Percentiles rank a stretch among this genome's conserved stretches.
These are phyloP conservation scores for Potamilus streckersoni DNA, from an alignment of 1,140 invertebrate genomes.

Conservation along the genomic window DNA sequence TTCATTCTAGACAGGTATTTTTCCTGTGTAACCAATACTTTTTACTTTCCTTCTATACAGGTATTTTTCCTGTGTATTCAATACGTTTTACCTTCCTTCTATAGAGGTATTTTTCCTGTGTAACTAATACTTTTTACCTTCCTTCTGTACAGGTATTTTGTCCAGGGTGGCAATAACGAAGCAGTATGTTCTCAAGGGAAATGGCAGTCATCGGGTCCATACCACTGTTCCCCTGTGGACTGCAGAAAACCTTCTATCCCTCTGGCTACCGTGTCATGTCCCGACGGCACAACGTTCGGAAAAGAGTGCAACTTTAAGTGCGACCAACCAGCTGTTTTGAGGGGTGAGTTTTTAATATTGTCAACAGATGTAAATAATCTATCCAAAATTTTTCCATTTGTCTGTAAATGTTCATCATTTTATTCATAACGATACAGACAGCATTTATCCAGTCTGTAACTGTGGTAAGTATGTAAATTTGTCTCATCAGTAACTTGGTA, in stretches of 20 bases:
- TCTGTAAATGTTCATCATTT: too few species aligned
- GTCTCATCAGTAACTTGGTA: too few species aligned
- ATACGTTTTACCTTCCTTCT: background rate
- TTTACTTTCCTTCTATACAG: too few species aligned
- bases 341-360: conserved; percentile 26
- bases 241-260: conserved; percentile 39
- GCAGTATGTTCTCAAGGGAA: conserved; percentile 39
- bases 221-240: conserved; percentile 44
- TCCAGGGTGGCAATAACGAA: conserved; percentile 26
- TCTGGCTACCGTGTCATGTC: conserved; percentile 34
- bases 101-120: conserved; percentile 27
- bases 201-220: conserved; percentile 29
- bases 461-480: too few species aligned
- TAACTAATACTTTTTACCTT: conserved; percentile 3
- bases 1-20: too few species aligned
- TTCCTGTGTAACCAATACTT: too few species aligned
- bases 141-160: conserved; percentile 25
- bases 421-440: too few species aligned
- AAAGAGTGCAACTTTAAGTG: conserved; percentile 50
- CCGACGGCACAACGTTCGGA: conserved; percentile 36
- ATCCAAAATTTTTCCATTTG: background rate
- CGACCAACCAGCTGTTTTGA: conserved; percentile 39
- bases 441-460: too few species aligned
- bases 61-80: too few species aligned
- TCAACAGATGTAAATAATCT: too few species aligned